Percentiles rank a stretch among this genome's conserved stretches.
These are phyloP conservation scores for Tachysurus vachellii DNA, from an alignment of 2,113 vertebrate genomes.

Conservation along the genomic window DNA sequence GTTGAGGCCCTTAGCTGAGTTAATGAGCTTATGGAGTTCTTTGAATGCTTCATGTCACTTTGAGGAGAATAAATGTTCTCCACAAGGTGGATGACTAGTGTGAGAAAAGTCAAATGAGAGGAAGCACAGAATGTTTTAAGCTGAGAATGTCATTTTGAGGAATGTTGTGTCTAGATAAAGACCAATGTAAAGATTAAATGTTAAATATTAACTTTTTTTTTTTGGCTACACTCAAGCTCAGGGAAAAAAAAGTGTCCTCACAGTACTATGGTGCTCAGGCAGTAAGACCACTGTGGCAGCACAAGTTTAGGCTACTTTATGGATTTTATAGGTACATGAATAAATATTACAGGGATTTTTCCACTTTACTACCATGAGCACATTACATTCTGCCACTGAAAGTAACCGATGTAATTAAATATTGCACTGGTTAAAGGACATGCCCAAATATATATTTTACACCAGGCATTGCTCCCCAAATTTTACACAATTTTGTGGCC, in stretches of 20 bases:
- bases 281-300: background rate
- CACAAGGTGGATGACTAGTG: conserved; percentile 33
- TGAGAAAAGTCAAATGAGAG: conserved; percentile 42
- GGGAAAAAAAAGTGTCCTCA: background rate
- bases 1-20: conserved; percentile 30
- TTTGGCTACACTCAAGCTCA: background rate
- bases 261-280: background rate
- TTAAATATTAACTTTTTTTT: conserved; percentile 23
- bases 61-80: conserved; percentile 47
- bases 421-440: background rate
- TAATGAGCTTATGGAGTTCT: conserved; percentile 62
- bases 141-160: conserved; percentile 18
- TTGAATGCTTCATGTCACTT: conserved; percentile 58
- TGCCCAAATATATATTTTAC: background rate
- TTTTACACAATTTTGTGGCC: background rate
- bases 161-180: conserved; percentile 29
- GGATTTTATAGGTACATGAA: no score
- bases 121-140: background rate
- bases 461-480: background rate
- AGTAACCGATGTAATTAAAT: background rate
- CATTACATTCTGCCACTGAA: background rate
- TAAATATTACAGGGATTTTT: background rate
- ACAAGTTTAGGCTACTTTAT: no score
- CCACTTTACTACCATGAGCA: background rate
- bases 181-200: conserved; percentile 5